Evolutionary conservation across 2,113 vertebrate genomes (phyloP), one percentile per base, ranked within the genome.

Genomic region (Chascanopsetta lugubris): DNA sequence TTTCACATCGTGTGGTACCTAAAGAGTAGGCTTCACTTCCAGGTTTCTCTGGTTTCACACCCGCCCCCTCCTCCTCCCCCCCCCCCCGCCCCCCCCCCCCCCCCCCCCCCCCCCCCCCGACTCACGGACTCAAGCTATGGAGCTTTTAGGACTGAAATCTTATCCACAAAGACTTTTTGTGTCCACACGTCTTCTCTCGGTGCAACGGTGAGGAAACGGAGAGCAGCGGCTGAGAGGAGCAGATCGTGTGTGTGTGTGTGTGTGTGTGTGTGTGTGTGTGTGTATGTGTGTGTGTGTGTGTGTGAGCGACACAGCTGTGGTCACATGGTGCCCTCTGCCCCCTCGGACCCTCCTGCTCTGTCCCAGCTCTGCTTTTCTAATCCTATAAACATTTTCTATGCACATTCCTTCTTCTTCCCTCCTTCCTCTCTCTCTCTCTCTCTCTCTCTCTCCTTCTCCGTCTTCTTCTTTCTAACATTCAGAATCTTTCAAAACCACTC

Each of bases 341-440:
- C 57, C 50, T 55, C 34, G 20, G 8, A 32, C 25, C 62, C 75
- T 8, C 36, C 62, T 0, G 5, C 46, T 72, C 67, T 13, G 67
- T 30, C 72, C 60, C 67, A 51, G 58, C 73, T 83, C 75, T 75
- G 57, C 69, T 72, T 59, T 67, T 63, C 60, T 80, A 72, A 87
- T 71, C 79, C 58, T 54, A 47, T 30, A 77, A 81, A 75, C 80
- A 69, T 59, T 64, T 85, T 66, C 72, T 80, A 57, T 64, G n/a
- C 24, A 2, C 81, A 75, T 87, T 87, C 82, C 60, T 82, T 34
- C 43, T 46, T 21, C 6, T 12, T 43, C 21, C 18, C 27, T 17
- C 26, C 18, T 24, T 17, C 21, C 6, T 48, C 12, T 34, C 6
- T 48, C 6, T 24, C 11, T 54, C 46, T 24, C n/a, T n/a, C n/a